These are phyloP conservation scores for Ovibos moschatus DNA, from an alignment of 2,113 vertebrate genomes.

Conservation along the genomic window DNA sequence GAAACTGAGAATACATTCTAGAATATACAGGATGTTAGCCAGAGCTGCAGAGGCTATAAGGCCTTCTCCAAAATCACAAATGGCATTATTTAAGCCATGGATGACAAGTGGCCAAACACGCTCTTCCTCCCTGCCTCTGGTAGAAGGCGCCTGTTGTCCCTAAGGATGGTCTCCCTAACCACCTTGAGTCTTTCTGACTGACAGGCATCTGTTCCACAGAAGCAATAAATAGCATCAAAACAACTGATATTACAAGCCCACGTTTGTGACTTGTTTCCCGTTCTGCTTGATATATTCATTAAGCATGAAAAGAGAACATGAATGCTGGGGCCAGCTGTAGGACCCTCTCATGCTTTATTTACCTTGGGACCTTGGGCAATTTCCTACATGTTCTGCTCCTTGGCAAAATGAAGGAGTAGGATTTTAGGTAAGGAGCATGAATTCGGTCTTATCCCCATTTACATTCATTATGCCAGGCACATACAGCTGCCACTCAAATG, in stretches of 20 bases:
- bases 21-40: background rate
- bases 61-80: background rate
- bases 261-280: background rate
- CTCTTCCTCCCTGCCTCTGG: background rate
- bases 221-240: background rate
- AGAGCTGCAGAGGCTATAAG: background rate
- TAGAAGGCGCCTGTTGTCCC: background rate
- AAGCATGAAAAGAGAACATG: background rate
- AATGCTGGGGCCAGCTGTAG: background rate
- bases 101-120: background rate
- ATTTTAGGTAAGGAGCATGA: background rate
- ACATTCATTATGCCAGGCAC: background rate
- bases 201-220: background rate
- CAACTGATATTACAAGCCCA: background rate
- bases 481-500: background rate
- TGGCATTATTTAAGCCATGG: background rate
- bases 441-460: background rate
- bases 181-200: background rate
- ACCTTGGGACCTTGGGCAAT: background rate
- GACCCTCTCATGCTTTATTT: background rate
- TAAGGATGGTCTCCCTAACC: background rate
- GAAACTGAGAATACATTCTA: background rate
- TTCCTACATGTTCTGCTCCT: background rate
- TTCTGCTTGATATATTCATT: background rate
- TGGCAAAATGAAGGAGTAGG: background rate